Evolutionary conservation across 2,113 vertebrate genomes (phyloP).

Genomic region (Dolichallabes microphthalmus): DNA sequence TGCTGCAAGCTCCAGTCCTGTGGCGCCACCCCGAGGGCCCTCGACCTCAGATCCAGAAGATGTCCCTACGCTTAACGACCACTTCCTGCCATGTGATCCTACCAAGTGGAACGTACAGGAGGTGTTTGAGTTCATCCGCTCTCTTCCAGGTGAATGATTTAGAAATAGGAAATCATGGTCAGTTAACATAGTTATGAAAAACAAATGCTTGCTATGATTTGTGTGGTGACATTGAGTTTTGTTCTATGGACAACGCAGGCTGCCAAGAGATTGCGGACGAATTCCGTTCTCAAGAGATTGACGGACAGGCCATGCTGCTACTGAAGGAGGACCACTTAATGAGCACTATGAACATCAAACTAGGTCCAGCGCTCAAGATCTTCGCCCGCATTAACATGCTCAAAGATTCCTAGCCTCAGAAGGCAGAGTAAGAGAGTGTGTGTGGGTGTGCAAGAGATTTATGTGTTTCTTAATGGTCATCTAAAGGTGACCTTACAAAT

Average conservation of each 20-base stretch:
- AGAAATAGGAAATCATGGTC: neutral
- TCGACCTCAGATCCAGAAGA: slow-evolving; percentile 80
- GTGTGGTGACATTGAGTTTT: neutral
- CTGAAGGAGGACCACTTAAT: slow-evolving; percentile 97
- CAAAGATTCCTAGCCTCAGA: slow-evolving; percentile 89
- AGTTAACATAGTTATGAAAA: neutral
- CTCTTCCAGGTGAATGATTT: slow-evolving; percentile 82
- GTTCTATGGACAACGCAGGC: slow-evolving; percentile 66
- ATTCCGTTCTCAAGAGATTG: slow-evolving; percentile 93
- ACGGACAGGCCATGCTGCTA: slow-evolving; percentile 91
- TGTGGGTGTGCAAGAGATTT: slow-evolving; percentile 19
- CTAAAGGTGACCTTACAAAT: slow-evolving; percentile 33
- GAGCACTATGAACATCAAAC: slow-evolving; percentile 98
- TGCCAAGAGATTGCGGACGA: slow-evolving; percentile 97
- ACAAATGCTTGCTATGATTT: neutral
- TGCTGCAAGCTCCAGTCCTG: slow-evolving; percentile 85
- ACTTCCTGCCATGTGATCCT: slow-evolving; percentile 87
- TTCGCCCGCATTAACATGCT: slow-evolving; percentile 95
- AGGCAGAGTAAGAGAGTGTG: slow-evolving; percentile 20
- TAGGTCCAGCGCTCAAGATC: slow-evolving; percentile 95
- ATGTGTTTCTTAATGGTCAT: slow-evolving; percentile 34
- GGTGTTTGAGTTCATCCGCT: slow-evolving; percentile 92
- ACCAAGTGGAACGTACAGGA: slow-evolving; percentile 96
- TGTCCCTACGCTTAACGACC: slow-evolving; percentile 76
- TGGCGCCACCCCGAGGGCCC: slow-evolving; percentile 74